Conservation (phyloP, 1,140 invertebrate genomes). For the Drosophila parabipectinata region DNA sequence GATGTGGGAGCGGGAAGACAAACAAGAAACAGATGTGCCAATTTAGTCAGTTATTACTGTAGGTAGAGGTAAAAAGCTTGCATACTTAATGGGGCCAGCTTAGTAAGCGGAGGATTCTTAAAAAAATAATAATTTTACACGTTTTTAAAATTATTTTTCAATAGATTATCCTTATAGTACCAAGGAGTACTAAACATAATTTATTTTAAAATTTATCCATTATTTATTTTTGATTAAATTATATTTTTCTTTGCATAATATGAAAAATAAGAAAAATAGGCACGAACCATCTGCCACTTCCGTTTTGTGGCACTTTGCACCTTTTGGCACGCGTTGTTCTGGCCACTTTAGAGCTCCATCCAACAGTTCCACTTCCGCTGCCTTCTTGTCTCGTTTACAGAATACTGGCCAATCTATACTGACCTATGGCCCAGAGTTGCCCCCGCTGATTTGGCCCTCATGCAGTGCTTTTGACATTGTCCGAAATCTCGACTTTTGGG, state of each 20-base stretch:
- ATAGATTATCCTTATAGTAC: no score
- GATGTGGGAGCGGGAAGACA: neutral
- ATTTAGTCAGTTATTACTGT: neutral
- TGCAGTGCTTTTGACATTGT: constrained; percentile 65
- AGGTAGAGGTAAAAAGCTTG: neutral
- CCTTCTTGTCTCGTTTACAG: neutral
- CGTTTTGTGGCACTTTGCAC: constrained; percentile 39
- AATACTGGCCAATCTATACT: constrained; percentile 61
- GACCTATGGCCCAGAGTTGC: constrained; percentile 53
- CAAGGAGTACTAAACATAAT: no score
- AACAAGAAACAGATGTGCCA: constrained; percentile 5
- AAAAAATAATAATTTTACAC: no score
- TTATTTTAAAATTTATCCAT: no score
- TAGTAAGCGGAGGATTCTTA: no score
- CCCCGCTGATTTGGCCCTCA: constrained; percentile 65
- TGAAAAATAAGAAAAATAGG: constrained; percentile 1
- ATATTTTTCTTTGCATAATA: constrained; percentile 60
- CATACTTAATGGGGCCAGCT: no score
- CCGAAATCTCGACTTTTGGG: constrained; percentile 53
- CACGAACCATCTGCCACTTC: constrained; percentile 66
- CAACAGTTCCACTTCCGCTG: constrained; percentile 58
- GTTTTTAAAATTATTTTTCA: no score
- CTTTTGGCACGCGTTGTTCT: constrained; percentile 72
- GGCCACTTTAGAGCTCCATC: constrained; percentile 35
- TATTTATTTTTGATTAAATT: no score